Evolutionary conservation across 2,888 invertebrate genomes (phyloP).

Genomic region (Trachelus tabidus): DNA sequence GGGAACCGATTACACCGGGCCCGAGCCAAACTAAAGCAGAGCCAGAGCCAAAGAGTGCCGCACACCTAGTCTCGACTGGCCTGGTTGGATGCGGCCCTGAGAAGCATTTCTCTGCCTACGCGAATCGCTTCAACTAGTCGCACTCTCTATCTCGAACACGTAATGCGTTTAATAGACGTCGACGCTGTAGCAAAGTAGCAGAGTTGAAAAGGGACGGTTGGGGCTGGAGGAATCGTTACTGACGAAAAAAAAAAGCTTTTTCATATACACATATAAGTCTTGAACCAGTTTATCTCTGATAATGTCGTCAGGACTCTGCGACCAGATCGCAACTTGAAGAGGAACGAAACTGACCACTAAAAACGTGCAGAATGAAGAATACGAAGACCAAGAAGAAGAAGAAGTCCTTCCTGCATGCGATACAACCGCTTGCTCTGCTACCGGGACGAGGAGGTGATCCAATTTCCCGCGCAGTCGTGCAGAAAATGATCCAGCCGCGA

Average conservation of each 20-base stretch:
- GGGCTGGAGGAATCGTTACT: background rate
- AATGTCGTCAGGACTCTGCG: background rate
- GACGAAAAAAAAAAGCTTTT: background rate
- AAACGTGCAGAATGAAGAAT: conserved; percentile 19
- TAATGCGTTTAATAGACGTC: conserved; percentile 21
- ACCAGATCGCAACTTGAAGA: background rate
- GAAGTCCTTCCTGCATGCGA: conserved; percentile 54
- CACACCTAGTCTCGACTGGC: background rate
- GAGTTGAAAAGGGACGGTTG: background rate
- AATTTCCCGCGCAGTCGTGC: conserved; percentile 66
- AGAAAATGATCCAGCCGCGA: conserved; percentile 64
- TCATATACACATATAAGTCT: background rate
- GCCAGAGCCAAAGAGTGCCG: conserved; percentile 31
- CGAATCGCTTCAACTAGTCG: background rate
- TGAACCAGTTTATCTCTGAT: background rate
- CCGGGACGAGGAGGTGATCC: conserved; percentile 57
- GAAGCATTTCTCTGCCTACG: background rate
- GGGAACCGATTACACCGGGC: conserved; percentile 63
- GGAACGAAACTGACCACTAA: conserved; percentile 12
- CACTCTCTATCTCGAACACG: conserved; percentile 17
- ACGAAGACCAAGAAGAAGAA: conserved; percentile 19
- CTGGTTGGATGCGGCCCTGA: background rate
- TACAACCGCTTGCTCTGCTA: conserved; percentile 26
- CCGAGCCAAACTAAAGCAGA: conserved; percentile 58
- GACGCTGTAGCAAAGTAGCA: background rate